Percentiles rank a stretch among this genome's conserved stretches.
phyloP scores from a whole-genome alignment of 2,888 invertebrate species.

The Lordiphosa andalusiaca region DNA sequence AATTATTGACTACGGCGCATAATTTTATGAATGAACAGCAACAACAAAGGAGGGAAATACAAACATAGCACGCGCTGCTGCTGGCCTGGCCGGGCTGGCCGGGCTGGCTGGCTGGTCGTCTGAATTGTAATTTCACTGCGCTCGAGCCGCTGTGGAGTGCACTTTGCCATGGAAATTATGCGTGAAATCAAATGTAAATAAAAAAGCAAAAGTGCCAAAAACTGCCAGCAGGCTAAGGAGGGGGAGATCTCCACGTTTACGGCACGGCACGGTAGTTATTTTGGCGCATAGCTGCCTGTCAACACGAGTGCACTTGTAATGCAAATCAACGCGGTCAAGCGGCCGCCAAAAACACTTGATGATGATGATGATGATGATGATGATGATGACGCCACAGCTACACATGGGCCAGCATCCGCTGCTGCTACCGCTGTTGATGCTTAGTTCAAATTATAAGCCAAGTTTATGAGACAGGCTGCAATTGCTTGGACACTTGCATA shows the following conservation, averaged over 20 bases:
- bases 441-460: slow-evolving; percentile 63
- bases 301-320: slow-evolving; percentile 77
- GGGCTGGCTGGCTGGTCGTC: neutral
- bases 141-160: slow-evolving; percentile 56
- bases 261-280: slow-evolving; percentile 74
- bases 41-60: slow-evolving; percentile 20
- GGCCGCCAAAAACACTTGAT: slow-evolving; percentile 42
- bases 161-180: slow-evolving; percentile 71
- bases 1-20: slow-evolving; percentile 70
- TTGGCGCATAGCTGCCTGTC: slow-evolving; percentile 76
- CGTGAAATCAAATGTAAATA: slow-evolving; percentile 75
- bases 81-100: slow-evolving; percentile 6
- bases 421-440: neutral
- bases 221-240: slow-evolving; percentile 16
- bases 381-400: slow-evolving; percentile 15
- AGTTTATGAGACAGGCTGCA: slow-evolving; percentile 52
- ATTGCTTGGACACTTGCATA: slow-evolving; percentile 24
- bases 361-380: slow-evolving; percentile 17
- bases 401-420: slow-evolving; percentile 5
- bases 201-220: slow-evolving; percentile 75
- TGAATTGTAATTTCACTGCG: slow-evolving; percentile 56
- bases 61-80: slow-evolving; percentile 61
- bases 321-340: slow-evolving; percentile 76
- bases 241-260: neutral
- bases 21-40: slow-evolving; percentile 67